A percentile compares a stretch with the other conserved stretches of the same genome.
Evolutionary conservation across 1,140 invertebrate species (phyloP).

Genomic region (Nixonia krombeini): DNA sequence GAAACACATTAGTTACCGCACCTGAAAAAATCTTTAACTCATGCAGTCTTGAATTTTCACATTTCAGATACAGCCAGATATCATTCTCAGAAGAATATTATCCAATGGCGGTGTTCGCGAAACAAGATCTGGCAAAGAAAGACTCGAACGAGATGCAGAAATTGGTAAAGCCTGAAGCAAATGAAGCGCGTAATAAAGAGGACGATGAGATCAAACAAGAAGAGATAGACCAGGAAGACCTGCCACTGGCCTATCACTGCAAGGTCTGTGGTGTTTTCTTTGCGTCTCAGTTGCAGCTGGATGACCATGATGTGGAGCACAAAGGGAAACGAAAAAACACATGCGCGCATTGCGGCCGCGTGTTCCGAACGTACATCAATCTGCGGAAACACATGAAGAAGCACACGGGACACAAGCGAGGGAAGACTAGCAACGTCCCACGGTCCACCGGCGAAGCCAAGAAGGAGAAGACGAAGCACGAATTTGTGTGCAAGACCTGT

Average conservation of each 20-base stretch:
- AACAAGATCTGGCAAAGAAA: constrained; percentile 60
- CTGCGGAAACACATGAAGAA: constrained; percentile 63
- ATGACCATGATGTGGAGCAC: constrained; percentile 56
- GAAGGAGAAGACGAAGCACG: constrained; percentile 44
- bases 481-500: constrained; percentile 63
- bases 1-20: not conserved
- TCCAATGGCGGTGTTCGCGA: constrained; percentile 55
- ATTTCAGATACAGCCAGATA: constrained; percentile 64
- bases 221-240: constrained; percentile 38
- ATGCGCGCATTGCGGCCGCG: constrained; percentile 58
- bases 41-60: constrained; percentile 55
- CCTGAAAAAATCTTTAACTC: constrained; percentile 31
- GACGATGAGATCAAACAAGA: constrained; percentile 45
- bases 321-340: constrained; percentile 58
- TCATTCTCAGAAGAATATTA: constrained; percentile 57
- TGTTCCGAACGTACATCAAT: constrained; percentile 54
- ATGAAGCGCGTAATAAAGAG: constrained; percentile 2
- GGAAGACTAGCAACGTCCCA: constrained; percentile 6
- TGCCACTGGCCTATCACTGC: constrained; percentile 57
- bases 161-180: constrained; percentile 11
- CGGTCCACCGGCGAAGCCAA: constrained; percentile 2
- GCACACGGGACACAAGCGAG: constrained; percentile 47
- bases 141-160: constrained; percentile 10
- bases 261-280: constrained; percentile 57
- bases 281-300: constrained; percentile 48